Percentiles rank a stretch among this genome's conserved stretches.
Evolutionary conservation across 2,888 invertebrate species (phyloP).

Genomic region (Osmoderma eremita): DNA sequence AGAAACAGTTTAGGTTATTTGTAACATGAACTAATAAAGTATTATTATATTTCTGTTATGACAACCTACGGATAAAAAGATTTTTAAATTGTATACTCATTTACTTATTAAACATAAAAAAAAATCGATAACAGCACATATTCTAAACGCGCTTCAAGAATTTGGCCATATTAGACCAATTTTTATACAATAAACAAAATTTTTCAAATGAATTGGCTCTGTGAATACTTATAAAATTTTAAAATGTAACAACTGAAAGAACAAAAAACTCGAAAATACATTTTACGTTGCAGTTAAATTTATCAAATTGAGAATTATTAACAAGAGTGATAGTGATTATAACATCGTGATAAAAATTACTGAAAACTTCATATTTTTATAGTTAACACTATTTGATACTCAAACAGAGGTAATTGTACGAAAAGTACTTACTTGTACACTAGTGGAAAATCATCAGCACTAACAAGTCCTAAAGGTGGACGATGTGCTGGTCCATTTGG

Average conservation of each 20-base stretch:
- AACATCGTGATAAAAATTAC: not conserved
- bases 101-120: conserved; percentile 27
- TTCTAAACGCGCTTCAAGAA: not conserved
- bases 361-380: not conserved
- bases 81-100: conserved; percentile 44
- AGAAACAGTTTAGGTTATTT: conserved; percentile 51
- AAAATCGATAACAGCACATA: not conserved
- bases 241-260: not conserved
- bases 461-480: conserved; percentile 84
- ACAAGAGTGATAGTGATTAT: too few species aligned
- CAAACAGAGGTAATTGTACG: not conserved
- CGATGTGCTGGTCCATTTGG: conserved; percentile 77
- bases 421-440: conserved; percentile 82
- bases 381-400: too few species aligned
- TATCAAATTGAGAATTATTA: too few species aligned
- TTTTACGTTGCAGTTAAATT: too few species aligned
- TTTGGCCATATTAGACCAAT: not conserved
- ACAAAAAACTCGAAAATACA: not conserved
- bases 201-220: not conserved
- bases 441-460: conserved; percentile 82
- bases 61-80: conserved; percentile 51
- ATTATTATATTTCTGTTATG: conserved; percentile 45
- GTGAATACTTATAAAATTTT: not conserved
- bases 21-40: conserved; percentile 51
- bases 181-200: not conserved